Evolutionary conservation across 2,888 invertebrate genomes (phyloP).

Genomic region (Zygothrica quintamaculata): DNA sequence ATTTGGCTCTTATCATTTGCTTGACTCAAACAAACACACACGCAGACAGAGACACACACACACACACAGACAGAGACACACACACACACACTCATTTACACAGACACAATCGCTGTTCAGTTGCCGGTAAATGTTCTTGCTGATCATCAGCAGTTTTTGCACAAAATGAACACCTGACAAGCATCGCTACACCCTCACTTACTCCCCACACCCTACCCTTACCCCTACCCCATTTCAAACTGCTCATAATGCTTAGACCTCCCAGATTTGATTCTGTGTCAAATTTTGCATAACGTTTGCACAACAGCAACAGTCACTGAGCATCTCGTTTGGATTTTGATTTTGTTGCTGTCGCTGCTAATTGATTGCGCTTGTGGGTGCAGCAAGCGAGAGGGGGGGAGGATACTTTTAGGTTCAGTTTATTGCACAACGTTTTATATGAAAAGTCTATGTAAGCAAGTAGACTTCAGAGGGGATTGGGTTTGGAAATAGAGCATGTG

Average conservation of each 20-base stretch:
- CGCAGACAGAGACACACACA: constrained; percentile 2
- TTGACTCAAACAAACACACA: constrained; percentile 53
- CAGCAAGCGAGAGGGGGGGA: background rate
- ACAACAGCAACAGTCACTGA: constrained; percentile 8
- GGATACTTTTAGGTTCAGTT: background rate
- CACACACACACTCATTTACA: constrained; percentile 7
- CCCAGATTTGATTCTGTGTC: constrained; percentile 43
- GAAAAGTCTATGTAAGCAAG: no score
- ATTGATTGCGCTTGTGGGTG: constrained; percentile 6
- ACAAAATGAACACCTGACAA: constrained; percentile 40
- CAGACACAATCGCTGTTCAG: constrained; percentile 1
- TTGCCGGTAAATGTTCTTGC: constrained; percentile 12
- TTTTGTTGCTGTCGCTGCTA: constrained; percentile 30
- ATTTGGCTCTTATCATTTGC: constrained; percentile 78
- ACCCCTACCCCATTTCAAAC: no score
- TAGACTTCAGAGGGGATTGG: no score
- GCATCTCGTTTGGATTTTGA: constrained; percentile 8
- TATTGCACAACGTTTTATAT: constrained; percentile 3
- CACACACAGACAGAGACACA: background rate
- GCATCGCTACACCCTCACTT: background rate
- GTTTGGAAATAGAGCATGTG: no score
- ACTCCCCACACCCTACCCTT: background rate
- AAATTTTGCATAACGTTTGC: constrained; percentile 55
- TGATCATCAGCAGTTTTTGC: constrained; percentile 35
- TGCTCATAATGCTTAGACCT: background rate